Percentiles rank a stretch among this genome's conserved stretches.
Conservation (phyloP, 2,888 invertebrate species). For the Smittia sp. region DNA sequence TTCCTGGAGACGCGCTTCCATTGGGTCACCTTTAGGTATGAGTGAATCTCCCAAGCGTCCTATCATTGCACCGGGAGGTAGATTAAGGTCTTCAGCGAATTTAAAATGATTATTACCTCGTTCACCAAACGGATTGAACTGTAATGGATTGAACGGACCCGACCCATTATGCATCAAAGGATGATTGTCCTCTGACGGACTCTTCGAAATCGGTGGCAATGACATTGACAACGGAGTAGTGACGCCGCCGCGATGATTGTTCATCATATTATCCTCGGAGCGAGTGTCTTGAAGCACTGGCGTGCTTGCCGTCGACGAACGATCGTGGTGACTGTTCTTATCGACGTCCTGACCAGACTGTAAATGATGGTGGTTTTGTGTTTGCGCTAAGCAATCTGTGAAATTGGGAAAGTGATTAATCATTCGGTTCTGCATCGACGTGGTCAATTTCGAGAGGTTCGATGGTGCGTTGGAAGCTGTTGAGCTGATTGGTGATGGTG, state of each 20-base stretch:
- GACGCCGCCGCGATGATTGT: constrained; percentile 42
- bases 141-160: constrained; percentile 52
- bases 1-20: constrained; percentile 90
- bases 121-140: constrained; percentile 74
- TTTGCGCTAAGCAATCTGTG: constrained; percentile 43
- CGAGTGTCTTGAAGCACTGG: constrained; percentile 50
- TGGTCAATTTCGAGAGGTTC: constrained; percentile 30
- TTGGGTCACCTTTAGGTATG: constrained; percentile 88
- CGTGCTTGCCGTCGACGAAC: constrained; percentile 55
- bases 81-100: constrained; percentile 78
- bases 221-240: constrained; percentile 51
- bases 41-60: constrained; percentile 83
- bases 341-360: constrained; percentile 51
- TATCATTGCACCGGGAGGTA: constrained; percentile 78
- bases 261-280: constrained; percentile 45
- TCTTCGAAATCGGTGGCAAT: constrained; percentile 53
- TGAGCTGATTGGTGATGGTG: constrained; percentile 34
- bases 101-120: constrained; percentile 74
- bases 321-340: constrained; percentile 47
- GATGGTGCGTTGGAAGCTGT: constrained; percentile 25
- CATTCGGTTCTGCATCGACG: constrained; percentile 38
- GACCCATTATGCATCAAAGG: constrained; percentile 47
- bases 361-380: constrained; percentile 47
- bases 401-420: constrained; percentile 41
- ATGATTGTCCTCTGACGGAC: constrained; percentile 57